Evolutionary conservation across 1,140 invertebrate species (phyloP).

Genomic region (Sarcophaga bullata): DNA sequence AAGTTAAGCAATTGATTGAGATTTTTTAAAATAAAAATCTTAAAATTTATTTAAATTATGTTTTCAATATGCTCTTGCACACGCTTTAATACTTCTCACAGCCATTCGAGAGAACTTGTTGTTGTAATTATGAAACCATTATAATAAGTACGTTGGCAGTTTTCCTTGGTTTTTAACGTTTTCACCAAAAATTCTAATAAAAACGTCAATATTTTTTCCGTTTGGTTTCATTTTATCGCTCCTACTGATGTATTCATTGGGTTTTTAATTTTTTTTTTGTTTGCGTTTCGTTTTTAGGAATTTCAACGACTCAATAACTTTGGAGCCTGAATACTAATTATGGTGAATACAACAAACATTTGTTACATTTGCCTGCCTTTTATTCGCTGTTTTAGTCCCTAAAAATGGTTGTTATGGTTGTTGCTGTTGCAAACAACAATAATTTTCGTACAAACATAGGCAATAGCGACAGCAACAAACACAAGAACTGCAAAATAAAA

Average conservation of each 20-base stretch:
- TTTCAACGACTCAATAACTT: constrained; percentile 5
- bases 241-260: neutral
- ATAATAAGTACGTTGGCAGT: too few relatives aligned
- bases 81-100: too few relatives aligned
- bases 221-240: neutral
- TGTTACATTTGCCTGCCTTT: neutral
- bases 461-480: neutral
- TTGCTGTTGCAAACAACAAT: neutral
- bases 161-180: neutral
- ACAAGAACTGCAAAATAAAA: constrained; percentile 5
- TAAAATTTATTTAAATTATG: too few relatives aligned
- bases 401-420: neutral
- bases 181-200: neutral
- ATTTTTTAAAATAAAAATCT: too few relatives aligned
- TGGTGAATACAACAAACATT: neutral
- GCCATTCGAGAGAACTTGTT: too few relatives aligned
- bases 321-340: constrained; percentile 23
- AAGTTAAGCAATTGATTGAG: too few relatives aligned
- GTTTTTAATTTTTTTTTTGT: constrained; percentile 6
- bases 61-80: too few relatives aligned
- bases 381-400: neutral
- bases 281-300: neutral
- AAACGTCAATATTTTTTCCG: neutral
- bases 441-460: neutral
- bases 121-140: too few relatives aligned